A percentile compares a stretch with the other conserved stretches of the same genome.
Conservation (phyloP, 2,888 invertebrate species). For the Ichneumon xanthorius region DNA sequence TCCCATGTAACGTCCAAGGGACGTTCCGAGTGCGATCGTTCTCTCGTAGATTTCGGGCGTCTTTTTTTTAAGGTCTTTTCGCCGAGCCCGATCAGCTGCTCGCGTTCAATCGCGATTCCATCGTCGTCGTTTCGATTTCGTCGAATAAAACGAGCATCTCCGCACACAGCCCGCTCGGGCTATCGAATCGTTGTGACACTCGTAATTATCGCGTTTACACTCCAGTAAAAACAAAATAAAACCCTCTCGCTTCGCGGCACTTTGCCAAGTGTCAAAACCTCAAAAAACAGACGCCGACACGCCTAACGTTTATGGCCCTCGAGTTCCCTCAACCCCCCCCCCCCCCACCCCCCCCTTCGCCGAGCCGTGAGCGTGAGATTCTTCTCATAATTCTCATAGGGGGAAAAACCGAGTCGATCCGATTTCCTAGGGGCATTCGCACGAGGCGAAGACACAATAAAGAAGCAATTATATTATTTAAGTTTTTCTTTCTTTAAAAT, state of each 20-base stretch:
- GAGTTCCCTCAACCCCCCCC: constrained; percentile 72
- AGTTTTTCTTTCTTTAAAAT: not conserved
- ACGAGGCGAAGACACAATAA: not conserved
- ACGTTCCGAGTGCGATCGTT: constrained; percentile 6
- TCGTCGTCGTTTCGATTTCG: constrained; percentile 5
- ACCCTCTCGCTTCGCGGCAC: not conserved
- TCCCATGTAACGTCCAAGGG: constrained; percentile 43
- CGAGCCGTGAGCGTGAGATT: constrained; percentile 59
- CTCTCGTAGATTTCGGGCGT: not conserved
- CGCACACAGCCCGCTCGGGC: no score
- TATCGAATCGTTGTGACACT: not conserved
- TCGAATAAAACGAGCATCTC: not conserved
- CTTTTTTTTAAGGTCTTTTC: not conserved
- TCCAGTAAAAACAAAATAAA: not conserved
- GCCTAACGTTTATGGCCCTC: constrained; percentile 80
- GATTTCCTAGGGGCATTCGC: constrained; percentile 32
- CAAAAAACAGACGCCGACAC: constrained; percentile 81
- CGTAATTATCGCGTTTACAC: not conserved
- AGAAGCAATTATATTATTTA: not conserved
- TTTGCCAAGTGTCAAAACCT: constrained; percentile 52
- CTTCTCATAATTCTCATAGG: constrained; percentile 65
- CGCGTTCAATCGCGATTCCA: constrained; percentile 17
- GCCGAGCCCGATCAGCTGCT: constrained; percentile 43
- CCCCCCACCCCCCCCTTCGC: constrained; percentile 58
- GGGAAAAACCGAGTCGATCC: constrained; percentile 39